phyloP scores from a whole-genome alignment of 2,113 vertebrate genomes.

The Corythornis madagascariensis region DNA sequence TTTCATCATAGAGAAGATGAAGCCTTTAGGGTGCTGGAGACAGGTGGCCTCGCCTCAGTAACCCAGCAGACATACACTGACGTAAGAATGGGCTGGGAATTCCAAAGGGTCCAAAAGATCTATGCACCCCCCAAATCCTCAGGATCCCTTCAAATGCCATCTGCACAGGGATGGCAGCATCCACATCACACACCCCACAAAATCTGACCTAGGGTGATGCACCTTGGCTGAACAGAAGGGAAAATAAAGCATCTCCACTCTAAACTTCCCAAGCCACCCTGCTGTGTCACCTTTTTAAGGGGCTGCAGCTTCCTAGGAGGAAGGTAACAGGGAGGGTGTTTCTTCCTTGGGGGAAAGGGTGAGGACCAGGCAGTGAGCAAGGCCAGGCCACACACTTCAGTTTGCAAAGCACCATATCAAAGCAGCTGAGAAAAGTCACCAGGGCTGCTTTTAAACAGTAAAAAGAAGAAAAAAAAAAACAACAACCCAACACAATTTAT shows the following conservation, averaged over 20 bases:
- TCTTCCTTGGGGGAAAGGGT: background rate
- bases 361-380: background rate
- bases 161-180: background rate
- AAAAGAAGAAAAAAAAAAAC: background rate
- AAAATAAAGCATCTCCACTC: background rate
- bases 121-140: background rate
- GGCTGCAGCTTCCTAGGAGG: fast-evolving
- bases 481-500: constrained; percentile 26
- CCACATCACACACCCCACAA: fast-evolving
- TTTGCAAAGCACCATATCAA: background rate
- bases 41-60: fast-evolving
- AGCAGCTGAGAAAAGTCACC: constrained; percentile 60
- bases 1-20: background rate
- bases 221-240: background rate
- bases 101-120: background rate
- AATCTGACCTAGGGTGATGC: background rate
- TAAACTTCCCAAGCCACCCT: background rate
- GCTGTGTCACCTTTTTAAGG: background rate
- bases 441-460: constrained; percentile 35
- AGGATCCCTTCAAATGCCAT: background rate
- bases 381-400: background rate
- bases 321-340: background rate
- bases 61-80: background rate
- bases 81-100: background rate
- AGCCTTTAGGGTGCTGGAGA: background rate